These are phyloP conservation scores for Orussus abietinus DNA, from an alignment of 1,140 invertebrate species.

Conservation along the genomic window DNA sequence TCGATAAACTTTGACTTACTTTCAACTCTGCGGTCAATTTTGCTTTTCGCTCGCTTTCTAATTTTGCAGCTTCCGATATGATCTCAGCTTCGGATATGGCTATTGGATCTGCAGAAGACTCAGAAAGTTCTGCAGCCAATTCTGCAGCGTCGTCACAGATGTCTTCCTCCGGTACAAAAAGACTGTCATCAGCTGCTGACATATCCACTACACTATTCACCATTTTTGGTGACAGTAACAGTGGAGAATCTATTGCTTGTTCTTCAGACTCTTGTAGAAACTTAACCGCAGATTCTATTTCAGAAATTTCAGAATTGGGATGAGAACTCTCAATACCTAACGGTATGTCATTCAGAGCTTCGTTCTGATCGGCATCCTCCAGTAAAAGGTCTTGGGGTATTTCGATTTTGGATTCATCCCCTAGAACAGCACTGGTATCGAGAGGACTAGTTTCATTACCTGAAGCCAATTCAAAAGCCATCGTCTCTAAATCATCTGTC, in stretches of 20 bases:
- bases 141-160: slow-evolving; percentile 28
- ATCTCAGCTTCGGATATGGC: slow-evolving; percentile 51
- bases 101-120: slow-evolving; percentile 35
- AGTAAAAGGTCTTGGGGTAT: slow-evolving; percentile 7
- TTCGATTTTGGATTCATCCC: slow-evolving; percentile 8
- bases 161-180: slow-evolving; percentile 32
- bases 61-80: slow-evolving; percentile 47
- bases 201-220: slow-evolving; percentile 23
- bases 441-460: slow-evolving; percentile 13
- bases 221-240: slow-evolving; percentile 28
- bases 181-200: slow-evolving; percentile 19
- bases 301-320: slow-evolving; percentile 36
- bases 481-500: no score
- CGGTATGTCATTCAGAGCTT: slow-evolving; percentile 16
- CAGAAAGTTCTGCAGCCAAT: slow-evolving; percentile 25
- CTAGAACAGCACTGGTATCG: slow-evolving; percentile 19
- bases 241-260: slow-evolving; percentile 32
- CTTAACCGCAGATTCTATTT: slow-evolving; percentile 46
- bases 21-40: slow-evolving; percentile 20
- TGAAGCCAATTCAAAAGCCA: slow-evolving; percentile 15
- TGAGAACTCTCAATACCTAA: slow-evolving; percentile 18
- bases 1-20: slow-evolving; percentile 15
- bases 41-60: slow-evolving; percentile 42
- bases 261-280: slow-evolving; percentile 47
- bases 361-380: slow-evolving; percentile 6